Conservation (phyloP, 2,797 vertebrate species). For the Pseudochirops cupreus region DNA sequence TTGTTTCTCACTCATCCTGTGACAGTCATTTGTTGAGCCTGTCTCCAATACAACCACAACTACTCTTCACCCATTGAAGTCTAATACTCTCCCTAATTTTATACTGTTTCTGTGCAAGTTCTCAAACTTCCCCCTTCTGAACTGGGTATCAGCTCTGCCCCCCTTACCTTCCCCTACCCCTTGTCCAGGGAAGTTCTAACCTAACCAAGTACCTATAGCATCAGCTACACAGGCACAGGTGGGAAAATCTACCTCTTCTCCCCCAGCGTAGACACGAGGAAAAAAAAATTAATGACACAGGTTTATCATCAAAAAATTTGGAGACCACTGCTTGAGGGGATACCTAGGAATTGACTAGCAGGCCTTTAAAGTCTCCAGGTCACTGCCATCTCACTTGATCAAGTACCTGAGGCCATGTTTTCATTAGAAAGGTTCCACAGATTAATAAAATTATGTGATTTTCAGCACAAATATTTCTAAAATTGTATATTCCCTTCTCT, state of each 20-base stretch:
- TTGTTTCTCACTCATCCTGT: neutral
- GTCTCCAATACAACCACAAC: too few relatives aligned
- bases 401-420: neutral
- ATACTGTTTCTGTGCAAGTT: neutral
- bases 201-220: neutral
- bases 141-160: neutral
- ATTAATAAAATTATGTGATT: constrained; percentile 48
- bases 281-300: neutral
- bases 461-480: constrained; percentile 11
- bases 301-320: neutral
- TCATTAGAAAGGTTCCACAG: constrained; percentile 39
- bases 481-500: neutral
- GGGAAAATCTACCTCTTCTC: neutral
- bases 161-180: too few relatives aligned
- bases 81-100: neutral
- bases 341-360: constrained; percentile 16
- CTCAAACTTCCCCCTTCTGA: neutral
- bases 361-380: constrained; percentile 7
- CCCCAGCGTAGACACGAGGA: neutral
- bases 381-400: constrained; percentile 34
- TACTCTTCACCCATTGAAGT: too few relatives aligned
- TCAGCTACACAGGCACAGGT: neutral
- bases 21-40: neutral
- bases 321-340: neutral
- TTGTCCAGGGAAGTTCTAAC: neutral